Conservation (phyloP, 2,113 vertebrate genomes). For the Aptenodytes patagonicus region DNA sequence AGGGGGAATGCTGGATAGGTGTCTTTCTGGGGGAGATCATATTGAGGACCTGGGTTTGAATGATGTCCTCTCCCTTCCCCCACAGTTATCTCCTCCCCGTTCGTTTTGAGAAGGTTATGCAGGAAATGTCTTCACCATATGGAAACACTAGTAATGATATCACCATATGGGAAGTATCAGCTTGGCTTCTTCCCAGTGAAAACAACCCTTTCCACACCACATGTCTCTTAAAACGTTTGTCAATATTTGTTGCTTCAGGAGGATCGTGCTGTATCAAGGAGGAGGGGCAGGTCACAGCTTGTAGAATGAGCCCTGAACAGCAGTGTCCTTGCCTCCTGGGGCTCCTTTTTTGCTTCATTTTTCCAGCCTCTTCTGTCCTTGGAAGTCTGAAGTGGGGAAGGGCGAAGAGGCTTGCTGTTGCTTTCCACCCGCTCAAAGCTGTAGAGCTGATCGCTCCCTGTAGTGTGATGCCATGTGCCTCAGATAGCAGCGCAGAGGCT, state of each 20-base stretch:
- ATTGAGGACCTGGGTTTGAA: not conserved
- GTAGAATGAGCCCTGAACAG: not conserved
- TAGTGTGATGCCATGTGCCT: not conserved
- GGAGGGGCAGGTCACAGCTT: not conserved
- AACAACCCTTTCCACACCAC: slow-evolving; percentile 4
- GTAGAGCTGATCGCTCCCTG: not conserved
- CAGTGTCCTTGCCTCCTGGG: not conserved
- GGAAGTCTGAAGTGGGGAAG: not conserved
- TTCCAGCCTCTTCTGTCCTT: not conserved
- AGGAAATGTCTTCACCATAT: slow-evolving; percentile 55
- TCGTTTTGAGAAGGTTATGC: not conserved
- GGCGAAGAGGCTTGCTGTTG: not conserved
- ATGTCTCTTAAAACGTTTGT: not conserved
- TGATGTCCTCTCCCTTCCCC: not conserved
- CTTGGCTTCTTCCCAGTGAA: slow-evolving; percentile 37
- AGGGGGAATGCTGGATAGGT: not conserved
- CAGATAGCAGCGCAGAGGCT: not conserved
- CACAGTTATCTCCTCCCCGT: not conserved
- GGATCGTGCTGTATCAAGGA: not conserved
- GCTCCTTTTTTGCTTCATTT: not conserved
- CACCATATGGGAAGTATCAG: slow-evolving; percentile 43
- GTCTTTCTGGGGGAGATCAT: accelerated
- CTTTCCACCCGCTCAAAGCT: not conserved
- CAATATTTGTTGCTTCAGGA: slow-evolving; percentile 17
- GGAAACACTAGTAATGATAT: slow-evolving; percentile 9